Conservation (phyloP, 2,888 invertebrate species). For the Hypena proboscidalis region DNA sequence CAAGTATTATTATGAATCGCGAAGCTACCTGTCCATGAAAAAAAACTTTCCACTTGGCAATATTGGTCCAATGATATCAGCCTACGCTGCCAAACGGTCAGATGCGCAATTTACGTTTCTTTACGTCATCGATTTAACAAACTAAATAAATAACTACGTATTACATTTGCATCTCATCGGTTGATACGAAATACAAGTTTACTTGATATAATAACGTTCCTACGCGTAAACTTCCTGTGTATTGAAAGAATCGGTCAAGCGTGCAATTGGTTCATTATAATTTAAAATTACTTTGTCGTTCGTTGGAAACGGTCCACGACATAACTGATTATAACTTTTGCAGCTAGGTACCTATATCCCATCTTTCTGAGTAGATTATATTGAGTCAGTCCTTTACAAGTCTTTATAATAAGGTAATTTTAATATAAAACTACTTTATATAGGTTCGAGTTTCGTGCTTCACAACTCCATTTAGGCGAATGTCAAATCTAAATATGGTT, state of each 20-base stretch:
- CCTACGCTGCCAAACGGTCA: slow-evolving; percentile 3
- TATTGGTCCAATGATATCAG: too few relatives aligned
- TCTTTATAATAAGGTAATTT: background rate
- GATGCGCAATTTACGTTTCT: slow-evolving; percentile 23
- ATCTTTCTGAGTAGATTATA: too few relatives aligned
- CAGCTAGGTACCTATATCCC: too few relatives aligned
- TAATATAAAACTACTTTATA: slow-evolving; percentile 9
- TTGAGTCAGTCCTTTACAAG: too few relatives aligned
- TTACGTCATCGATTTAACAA: slow-evolving; percentile 26
- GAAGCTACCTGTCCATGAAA: too few relatives aligned
- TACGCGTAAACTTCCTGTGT: slow-evolving; percentile 45
- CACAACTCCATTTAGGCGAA: slow-evolving; percentile 9
- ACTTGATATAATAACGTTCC: slow-evolving; percentile 18
- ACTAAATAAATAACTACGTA: slow-evolving; percentile 19
- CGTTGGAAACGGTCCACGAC: slow-evolving; percentile 22
- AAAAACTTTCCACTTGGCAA: too few relatives aligned
- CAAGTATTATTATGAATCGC: too few relatives aligned
- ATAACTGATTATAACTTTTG: background rate
- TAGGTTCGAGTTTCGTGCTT: slow-evolving; percentile 9
- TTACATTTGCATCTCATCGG: slow-evolving; percentile 14
- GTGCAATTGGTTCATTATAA: slow-evolving; percentile 51
- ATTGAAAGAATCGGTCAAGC: slow-evolving; percentile 54
- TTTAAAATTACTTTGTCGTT: slow-evolving; percentile 47
- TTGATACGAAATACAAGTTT: slow-evolving; percentile 20
- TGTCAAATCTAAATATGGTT: slow-evolving; percentile 17